Evolutionary conservation across 2,113 vertebrate genomes (phyloP).

Genomic region (Narcine bancroftii): DNA sequence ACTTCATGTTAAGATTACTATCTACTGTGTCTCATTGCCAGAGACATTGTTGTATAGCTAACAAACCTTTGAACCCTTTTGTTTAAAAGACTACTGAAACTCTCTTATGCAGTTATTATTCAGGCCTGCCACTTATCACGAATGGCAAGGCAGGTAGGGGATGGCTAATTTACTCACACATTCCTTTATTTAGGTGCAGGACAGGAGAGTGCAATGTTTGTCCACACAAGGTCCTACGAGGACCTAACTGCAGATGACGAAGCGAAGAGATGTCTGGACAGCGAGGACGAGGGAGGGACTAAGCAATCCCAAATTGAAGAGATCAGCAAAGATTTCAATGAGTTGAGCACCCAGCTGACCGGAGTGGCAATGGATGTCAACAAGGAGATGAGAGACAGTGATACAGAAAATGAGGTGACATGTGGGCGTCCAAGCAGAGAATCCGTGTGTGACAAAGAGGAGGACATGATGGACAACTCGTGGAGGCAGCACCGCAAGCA

Average conservation of each 20-base stretch:
- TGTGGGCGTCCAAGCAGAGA: conserved; percentile 41
- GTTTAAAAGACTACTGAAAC: neutral
- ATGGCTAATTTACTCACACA: neutral
- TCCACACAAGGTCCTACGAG: conserved; percentile 82
- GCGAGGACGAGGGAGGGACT: neutral
- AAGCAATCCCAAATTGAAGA: conserved; percentile 55
- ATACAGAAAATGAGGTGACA: conserved; percentile 47
- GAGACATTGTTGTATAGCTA: neutral
- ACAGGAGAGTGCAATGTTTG: conserved; percentile 83
- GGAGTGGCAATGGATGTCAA: conserved; percentile 58
- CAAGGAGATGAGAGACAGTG: conserved; percentile 56
- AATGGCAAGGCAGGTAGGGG: neutral
- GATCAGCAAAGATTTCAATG: conserved; percentile 65
- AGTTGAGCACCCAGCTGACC: conserved; percentile 60
- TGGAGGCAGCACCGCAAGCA: conserved; percentile 90
- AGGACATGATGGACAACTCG: conserved; percentile 66
- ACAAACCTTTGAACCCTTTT: neutral
- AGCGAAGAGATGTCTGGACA: conserved; percentile 43
- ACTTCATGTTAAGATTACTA: neutral
- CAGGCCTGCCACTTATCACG: neutral
- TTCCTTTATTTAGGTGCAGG: conserved; percentile 65
- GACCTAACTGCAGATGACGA: conserved; percentile 70
- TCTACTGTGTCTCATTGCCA: neutral
- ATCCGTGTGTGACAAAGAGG: conserved; percentile 38
- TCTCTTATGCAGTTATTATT: neutral